Conservation (phyloP, 1,140 invertebrate species). For the Phymorhynchus buccinoides region DNA sequence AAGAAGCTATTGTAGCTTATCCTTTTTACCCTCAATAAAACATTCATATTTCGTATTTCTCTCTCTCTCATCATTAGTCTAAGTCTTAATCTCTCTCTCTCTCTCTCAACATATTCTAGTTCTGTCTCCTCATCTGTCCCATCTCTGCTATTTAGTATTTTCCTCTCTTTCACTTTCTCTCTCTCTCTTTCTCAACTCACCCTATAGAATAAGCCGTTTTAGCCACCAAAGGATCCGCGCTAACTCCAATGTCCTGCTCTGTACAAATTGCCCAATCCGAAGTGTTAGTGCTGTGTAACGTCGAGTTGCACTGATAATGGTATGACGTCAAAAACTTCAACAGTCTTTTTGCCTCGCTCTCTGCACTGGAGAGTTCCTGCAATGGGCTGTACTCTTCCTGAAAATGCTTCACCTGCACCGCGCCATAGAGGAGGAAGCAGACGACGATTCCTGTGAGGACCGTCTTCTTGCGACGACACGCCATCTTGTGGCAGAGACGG, state of each 20-base stretch:
- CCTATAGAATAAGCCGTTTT: conserved; percentile 67
- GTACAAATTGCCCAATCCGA: conserved; percentile 65
- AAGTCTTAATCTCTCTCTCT: no score
- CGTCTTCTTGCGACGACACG: conserved; percentile 27
- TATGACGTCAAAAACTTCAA: conserved; percentile 67
- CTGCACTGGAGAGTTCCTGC: conserved; percentile 64
- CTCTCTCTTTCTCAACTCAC: conserved; percentile 52
- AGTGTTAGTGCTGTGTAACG: conserved; percentile 59
- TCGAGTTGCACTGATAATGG: conserved; percentile 67
- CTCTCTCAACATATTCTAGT: no score
- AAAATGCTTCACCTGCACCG: conserved; percentile 62
- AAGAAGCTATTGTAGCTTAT: no score
- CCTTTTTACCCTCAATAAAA: no score
- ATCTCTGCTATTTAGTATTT: no score
- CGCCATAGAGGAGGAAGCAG: conserved; percentile 39
- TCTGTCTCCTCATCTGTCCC: no score
- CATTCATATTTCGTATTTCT: no score
- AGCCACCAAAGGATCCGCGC: conserved; percentile 54
- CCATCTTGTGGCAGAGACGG: conserved; percentile 1
- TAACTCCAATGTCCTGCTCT: conserved; percentile 61
- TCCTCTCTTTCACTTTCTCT: no score
- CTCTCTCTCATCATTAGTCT: no score
- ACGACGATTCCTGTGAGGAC: not conserved
- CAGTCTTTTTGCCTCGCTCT: conserved; percentile 66
- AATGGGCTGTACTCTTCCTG: conserved; percentile 66